Base-by-base conservation (phyloP, 2,797 vertebrate species). In the Momotus momota region DNA sequence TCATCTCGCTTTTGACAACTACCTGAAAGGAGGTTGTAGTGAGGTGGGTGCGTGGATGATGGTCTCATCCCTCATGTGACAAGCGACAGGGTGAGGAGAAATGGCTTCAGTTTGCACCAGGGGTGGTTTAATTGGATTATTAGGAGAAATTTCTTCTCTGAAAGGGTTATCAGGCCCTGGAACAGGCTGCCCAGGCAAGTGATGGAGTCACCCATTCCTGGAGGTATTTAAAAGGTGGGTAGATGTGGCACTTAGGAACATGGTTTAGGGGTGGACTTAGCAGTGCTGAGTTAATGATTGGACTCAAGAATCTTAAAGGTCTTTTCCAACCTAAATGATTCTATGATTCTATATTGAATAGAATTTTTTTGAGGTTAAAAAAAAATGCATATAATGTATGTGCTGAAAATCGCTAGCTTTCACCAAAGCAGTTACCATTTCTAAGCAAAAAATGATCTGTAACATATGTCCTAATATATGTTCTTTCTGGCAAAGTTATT, bases 401-500 rank as follows among this genome's bases (percentile, higher is more conserved):
- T 77, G 45, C 79, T 84, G 86, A 85, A 94, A 85, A 75, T 74
- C 20, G 15, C 40, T 65, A 93, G 61, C 48, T 88, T 78, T 94
- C 45, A 62, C 66, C 64, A 54, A 88, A 72, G 43, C 52, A 66
- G 29, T 73, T 65, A 69, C 31, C 12, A 11, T 77, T 89, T 60
- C 25, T 81, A 78, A 78, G 54, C 31, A 94, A 78, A 4, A 49
- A 66, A 54, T 91, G 4, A 88, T 94, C 80, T 94, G 55, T 84
- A 96, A 79, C 74, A 31, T 83, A 49, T 64, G 60, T 92, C 90
- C n/a, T 71, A 65, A 16, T 48, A 70, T 74, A 33, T 46, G 43
- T 79, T 75, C 18, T 46, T 94, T 90, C 58, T 84, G 85, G 69
- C 80, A 97, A 86, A 88, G 88, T 43, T 71, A 31, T 82, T 88